Evolutionary conservation across 37 sponge, comb jelly and placozoan genomes (phyloP), one percentile per base, ranked within the genome.

Genomic region (Oopsacas minuta): DNA sequence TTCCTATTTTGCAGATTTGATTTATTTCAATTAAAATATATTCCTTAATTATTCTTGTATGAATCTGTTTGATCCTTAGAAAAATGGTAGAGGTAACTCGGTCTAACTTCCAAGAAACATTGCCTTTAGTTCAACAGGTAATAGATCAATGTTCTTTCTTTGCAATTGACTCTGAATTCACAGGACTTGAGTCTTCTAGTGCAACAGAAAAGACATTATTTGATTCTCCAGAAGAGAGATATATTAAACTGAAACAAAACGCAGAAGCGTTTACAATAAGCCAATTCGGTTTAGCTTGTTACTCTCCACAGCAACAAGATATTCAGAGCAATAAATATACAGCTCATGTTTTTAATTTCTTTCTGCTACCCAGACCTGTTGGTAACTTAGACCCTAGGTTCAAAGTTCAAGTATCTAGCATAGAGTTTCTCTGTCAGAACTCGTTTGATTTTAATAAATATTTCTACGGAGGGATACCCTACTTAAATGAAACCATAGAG

Each of bases 141-240:
- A 84, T 92, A 36, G 20, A 53, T 0, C 51, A 82, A 38, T 83
- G 92, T 42, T 86, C 75, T 37, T 92, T 92, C 69, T 49, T 90
- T 20, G 92, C 88, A 81, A 83, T 92, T 17, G 92, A 92, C 39
- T 88, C 90, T 0, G 92, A 92, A 38, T 92, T 92, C 81, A 90
- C 92, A 53, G 92, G 92, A 30, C 88, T 92, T 5, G 36, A 52
- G 39, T 84, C 75, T 7, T 37, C 37, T 20, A 82, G 36, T 32
- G 83, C 39, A 8, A 38, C 39, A 22, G 38, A 82, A 12, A 82
- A 82, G 39, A 38, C 83, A 30, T 39, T 90, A 8, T 90, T 90
- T 53, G 93, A 92, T 51, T 49, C 90, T 10, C 86, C 87, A 38
- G 87, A 86, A 35, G 82, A 88, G 36, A 81, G 93, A 0, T 92